phyloP scores from a whole-genome alignment of 1,140 invertebrate genomes.

The Dysdera silvatica region DNA sequence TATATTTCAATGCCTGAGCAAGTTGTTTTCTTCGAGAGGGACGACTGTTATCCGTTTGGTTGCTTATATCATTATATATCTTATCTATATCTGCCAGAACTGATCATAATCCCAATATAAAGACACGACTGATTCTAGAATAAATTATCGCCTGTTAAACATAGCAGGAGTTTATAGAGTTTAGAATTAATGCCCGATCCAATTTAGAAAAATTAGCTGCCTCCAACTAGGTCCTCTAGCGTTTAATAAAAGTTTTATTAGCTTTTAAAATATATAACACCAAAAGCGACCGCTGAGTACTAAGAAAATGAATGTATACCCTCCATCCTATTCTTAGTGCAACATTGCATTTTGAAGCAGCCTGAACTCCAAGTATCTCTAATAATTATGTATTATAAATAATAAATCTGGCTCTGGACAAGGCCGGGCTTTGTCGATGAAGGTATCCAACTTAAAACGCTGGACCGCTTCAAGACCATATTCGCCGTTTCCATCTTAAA shows the following conservation, averaged over 20 bases:
- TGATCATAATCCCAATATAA: constrained; percentile 25
- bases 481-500: constrained; percentile 32
- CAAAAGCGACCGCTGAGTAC: constrained; percentile 17
- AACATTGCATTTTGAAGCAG: constrained; percentile 22
- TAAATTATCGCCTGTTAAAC: constrained; percentile 31
- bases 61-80: too few relatives aligned
- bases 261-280: constrained; percentile 25
- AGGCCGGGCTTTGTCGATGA: background rate
- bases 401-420: too few relatives aligned
- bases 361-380: constrained; percentile 18
- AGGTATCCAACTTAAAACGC: background rate
- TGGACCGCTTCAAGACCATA: constrained; percentile 26
- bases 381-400: too few relatives aligned
- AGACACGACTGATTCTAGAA: constrained; percentile 25
- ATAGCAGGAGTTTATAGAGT: constrained; percentile 29
- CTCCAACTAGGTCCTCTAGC: constrained; percentile 27
- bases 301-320: constrained; percentile 24
- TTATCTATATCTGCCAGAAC: too few relatives aligned
- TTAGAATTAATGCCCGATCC: constrained; percentile 27
- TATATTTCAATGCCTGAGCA: too few relatives aligned
- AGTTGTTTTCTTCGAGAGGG: too few relatives aligned
- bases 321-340: constrained; percentile 26
- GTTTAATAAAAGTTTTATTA: constrained; percentile 29
- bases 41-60: too few relatives aligned
- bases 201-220: constrained; percentile 18